These are phyloP conservation scores for Suillia variegata DNA, from an alignment of 2,888 invertebrate species.

Conservation along the genomic window DNA sequence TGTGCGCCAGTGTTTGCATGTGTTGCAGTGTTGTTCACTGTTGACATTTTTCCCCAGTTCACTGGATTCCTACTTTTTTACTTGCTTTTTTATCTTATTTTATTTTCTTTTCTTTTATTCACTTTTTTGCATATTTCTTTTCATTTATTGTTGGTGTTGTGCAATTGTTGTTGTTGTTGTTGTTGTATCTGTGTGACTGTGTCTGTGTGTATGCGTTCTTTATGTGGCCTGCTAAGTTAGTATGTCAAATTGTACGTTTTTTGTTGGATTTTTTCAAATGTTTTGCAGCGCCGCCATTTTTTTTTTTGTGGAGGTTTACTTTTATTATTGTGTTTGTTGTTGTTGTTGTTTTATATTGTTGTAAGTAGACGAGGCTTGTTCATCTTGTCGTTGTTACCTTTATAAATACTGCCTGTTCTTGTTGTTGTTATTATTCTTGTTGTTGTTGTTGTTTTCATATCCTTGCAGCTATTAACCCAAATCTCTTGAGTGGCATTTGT, in stretches of 20 bases:
- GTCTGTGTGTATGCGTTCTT: too few species aligned
- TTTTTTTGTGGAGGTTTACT: conserved; percentile 28
- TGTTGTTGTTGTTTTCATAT: conserved; percentile 4
- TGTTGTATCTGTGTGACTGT: conserved; percentile 1
- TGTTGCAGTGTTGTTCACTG: too few species aligned
- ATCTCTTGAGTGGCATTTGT: conserved; percentile 47
- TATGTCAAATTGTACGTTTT: neutral
- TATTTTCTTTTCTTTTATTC: conserved; percentile 32
- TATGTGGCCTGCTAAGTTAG: neutral
- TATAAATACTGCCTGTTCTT: conserved; percentile 13
- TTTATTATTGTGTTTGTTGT: conserved; percentile 14
- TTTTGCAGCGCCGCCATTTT: conserved; percentile 36
- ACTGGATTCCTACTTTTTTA: too few species aligned
- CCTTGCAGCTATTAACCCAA: conserved; percentile 52
- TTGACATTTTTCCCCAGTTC: too few species aligned
- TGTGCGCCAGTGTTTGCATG: neutral
- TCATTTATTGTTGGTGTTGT: conserved; percentile 3
- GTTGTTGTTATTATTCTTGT: too few species aligned
- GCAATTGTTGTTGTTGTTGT: neutral
- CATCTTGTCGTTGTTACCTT: conserved; percentile 11
- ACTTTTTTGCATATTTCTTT: neutral
- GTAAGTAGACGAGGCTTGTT: too few species aligned
- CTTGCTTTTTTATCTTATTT: too few species aligned
- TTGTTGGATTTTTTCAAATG: conserved; percentile 33
- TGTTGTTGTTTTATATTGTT: conserved; percentile 25